Evolutionary conservation across 2,113 vertebrate genomes (phyloP).

Genomic region (Aldabrachelys gigantea): DNA sequence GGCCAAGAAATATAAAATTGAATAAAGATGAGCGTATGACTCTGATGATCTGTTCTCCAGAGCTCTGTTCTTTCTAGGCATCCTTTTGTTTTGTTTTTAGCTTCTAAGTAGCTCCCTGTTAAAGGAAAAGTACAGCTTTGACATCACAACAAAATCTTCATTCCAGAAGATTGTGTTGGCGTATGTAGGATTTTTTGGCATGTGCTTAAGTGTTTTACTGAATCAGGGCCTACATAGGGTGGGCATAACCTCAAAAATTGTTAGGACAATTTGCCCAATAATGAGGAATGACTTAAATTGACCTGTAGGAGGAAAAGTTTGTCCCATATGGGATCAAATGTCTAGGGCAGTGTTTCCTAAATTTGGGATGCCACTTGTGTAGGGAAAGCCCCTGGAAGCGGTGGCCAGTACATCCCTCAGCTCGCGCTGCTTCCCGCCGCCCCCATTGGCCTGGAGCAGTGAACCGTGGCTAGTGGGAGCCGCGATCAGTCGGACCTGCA

Average conservation of each 20-base stretch:
- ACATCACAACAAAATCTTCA: background rate
- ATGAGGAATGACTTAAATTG: background rate
- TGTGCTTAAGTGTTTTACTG: background rate
- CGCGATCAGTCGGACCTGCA: too few relatives aligned
- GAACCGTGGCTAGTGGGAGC: too few relatives aligned
- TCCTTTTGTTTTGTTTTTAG: background rate
- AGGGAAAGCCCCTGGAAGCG: too few relatives aligned
- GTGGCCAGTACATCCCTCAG: too few relatives aligned
- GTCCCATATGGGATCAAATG: background rate
- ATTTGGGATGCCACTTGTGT: too few relatives aligned
- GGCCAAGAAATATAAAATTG: background rate
- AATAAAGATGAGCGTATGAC: background rate
- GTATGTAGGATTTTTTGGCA: background rate
- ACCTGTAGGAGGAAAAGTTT: background rate
- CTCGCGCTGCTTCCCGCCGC: too few relatives aligned
- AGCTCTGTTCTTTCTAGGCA: background rate
- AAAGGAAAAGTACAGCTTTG: background rate
- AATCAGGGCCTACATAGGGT: background rate
- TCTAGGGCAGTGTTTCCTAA: background rate
- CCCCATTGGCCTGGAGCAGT: too few relatives aligned
- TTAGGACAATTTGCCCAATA: background rate
- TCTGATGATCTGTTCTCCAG: background rate
- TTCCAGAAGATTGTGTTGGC: background rate
- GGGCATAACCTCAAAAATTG: background rate
- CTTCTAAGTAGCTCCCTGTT: background rate